phyloP scores from a whole-genome alignment of 2,113 vertebrate species.

The Caloenas nicobarica region DNA sequence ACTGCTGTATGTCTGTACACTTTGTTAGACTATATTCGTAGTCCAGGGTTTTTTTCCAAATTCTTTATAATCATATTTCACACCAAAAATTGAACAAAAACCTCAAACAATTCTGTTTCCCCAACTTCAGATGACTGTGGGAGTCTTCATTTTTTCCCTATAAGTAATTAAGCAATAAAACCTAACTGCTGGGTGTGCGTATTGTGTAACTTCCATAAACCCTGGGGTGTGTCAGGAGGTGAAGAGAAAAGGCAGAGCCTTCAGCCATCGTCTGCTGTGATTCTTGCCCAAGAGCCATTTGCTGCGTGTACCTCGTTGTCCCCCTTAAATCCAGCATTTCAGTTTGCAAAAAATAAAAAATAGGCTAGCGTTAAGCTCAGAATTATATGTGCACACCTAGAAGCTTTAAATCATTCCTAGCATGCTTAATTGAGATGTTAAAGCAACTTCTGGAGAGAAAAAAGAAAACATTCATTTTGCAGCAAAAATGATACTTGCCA shows the following conservation, averaged over 20 bases:
- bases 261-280: neutral
- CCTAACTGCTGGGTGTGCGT: constrained; percentile 20
- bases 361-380: neutral
- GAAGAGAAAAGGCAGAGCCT: constrained; percentile 34
- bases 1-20: neutral
- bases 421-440: neutral
- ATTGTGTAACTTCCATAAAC: constrained; percentile 45
- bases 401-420: neutral
- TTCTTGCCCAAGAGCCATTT: neutral
- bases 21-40: neutral
- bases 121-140: neutral
- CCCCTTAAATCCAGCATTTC: neutral
- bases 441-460: neutral
- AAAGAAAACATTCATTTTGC: neutral
- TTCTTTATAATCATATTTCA: neutral
- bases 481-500: neutral
- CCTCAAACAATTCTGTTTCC: neutral
- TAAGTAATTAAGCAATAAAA: constrained; percentile 63
- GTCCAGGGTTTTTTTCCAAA: neutral
- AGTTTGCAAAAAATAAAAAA: neutral
- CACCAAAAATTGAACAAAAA: neutral
- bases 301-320: neutral
- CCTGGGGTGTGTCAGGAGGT: neutral
- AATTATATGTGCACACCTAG: neutral
- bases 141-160: constrained; percentile 23